Conservation (phyloP, 92 coral and sea anemone genomes). For the Palythoa caribaeorum region DNA sequence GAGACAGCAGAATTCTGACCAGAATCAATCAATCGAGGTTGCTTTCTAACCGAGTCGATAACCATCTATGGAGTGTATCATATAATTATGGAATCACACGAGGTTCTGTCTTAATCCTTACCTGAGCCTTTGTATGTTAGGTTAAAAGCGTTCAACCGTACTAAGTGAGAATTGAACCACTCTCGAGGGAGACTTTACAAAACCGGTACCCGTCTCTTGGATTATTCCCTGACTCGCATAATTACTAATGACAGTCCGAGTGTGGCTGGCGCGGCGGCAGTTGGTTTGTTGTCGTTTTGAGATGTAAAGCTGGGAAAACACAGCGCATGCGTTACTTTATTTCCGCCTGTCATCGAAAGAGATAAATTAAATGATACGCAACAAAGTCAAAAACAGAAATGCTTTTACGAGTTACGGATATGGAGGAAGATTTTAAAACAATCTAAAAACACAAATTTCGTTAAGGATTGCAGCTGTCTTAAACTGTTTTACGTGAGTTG, state of each 20-base stretch:
- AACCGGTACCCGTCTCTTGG: slow-evolving; percentile 3
- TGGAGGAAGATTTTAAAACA: too few species aligned
- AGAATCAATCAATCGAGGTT: neutral
- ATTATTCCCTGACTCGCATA: neutral
- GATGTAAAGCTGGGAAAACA: neutral
- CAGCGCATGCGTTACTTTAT: neutral
- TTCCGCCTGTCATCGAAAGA: neutral
- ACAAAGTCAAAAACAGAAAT: neutral
- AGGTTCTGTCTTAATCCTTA: neutral
- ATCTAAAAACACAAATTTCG: too few species aligned
- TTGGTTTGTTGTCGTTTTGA: neutral
- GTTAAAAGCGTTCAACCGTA: neutral
- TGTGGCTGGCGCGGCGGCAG: neutral
- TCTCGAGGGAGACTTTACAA: neutral
- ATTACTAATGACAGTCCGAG: neutral
- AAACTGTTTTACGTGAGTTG: too few species aligned
- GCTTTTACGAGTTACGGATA: neutral
- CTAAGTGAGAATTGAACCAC: neutral
- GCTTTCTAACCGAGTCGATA: neutral
- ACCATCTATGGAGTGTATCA: neutral
- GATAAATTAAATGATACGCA: neutral
- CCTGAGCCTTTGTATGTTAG: neutral
- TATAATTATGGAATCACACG: neutral
- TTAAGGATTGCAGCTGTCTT: too few species aligned
- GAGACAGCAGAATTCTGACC: neutral